phyloP scores from a whole-genome alignment of 1,140 invertebrate species.

The Bombus huntii region DNA sequence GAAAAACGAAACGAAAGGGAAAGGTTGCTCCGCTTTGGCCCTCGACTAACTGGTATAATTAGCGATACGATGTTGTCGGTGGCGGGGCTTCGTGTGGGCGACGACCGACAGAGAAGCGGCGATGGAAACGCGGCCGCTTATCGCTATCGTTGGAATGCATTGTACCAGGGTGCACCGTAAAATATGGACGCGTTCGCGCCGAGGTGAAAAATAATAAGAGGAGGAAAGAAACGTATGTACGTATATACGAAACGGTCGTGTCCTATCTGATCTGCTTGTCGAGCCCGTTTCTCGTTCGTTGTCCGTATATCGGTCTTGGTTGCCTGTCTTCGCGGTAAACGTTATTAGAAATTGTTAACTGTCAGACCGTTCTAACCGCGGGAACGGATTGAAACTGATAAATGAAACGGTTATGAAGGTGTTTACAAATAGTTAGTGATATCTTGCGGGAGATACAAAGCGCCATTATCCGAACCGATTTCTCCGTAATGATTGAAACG shows the following conservation, averaged over 20 bases:
- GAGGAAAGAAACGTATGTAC: background rate
- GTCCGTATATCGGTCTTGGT: background rate
- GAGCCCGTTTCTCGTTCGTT: background rate
- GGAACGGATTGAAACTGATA: conserved; percentile 8
- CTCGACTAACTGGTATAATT: conserved; percentile 40
- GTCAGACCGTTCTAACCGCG: conserved; percentile 13
- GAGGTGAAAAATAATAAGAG: conserved; percentile 20
- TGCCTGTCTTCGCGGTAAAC: background rate
- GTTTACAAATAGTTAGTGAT: conserved; percentile 7
- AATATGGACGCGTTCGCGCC: conserved; percentile 16
- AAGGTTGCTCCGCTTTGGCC: background rate
- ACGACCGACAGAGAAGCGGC: background rate
- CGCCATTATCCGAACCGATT: background rate
- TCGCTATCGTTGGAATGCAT: conserved; percentile 25
- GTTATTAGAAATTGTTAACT: conserved; percentile 36
- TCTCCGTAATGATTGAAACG: background rate
- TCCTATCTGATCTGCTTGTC: conserved; percentile 15
- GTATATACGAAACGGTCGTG: background rate
- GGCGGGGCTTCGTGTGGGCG: conserved; percentile 14
- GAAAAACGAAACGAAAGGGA: background rate
- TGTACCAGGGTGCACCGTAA: conserved; percentile 1
- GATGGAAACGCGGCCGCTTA: conserved; percentile 2
- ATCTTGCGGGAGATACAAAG: conserved; percentile 10
- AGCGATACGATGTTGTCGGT: conserved; percentile 21
- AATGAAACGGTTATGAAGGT: background rate